Percentiles rank a stretch among this genome's conserved stretches.
Conservation (phyloP, 2,888 invertebrate genomes). For the Tipula vernalis region DNA sequence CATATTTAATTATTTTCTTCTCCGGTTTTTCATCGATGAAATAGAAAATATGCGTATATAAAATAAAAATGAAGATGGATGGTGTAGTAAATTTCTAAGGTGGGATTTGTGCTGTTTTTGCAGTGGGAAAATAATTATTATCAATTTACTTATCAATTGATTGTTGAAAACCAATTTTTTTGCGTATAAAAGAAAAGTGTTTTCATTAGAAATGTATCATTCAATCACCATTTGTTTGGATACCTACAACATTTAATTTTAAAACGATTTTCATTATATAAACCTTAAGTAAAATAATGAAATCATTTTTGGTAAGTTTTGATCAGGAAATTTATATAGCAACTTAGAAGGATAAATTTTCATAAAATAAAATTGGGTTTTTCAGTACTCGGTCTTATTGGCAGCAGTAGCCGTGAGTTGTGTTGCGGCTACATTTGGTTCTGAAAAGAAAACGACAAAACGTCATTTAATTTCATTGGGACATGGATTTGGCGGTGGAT, state of each 20-base stretch:
- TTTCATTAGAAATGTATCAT: background rate
- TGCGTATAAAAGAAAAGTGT: background rate
- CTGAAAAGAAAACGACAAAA: conserved; percentile 5
- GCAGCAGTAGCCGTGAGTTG: background rate
- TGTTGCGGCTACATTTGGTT: background rate
- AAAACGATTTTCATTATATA: background rate
- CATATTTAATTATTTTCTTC: background rate
- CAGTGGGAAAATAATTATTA: background rate
- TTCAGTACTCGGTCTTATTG: background rate
- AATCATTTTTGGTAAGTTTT: background rate
- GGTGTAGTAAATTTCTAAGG: background rate
- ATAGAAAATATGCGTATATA: background rate
- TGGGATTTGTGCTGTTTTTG: background rate
- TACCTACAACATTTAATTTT: background rate
- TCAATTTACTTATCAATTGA: background rate
- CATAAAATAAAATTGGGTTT: background rate
- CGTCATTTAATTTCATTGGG: background rate
- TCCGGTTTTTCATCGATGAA: background rate
- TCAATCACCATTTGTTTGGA: background rate
- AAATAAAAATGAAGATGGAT: background rate
- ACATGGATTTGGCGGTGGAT: background rate
- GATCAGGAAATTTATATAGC: background rate
- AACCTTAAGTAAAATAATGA: background rate
- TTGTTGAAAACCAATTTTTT: background rate
- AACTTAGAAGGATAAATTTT: background rate